phyloP scores from a whole-genome alignment of 2,113 vertebrate genomes.

The Bungarus multicinctus region DNA sequence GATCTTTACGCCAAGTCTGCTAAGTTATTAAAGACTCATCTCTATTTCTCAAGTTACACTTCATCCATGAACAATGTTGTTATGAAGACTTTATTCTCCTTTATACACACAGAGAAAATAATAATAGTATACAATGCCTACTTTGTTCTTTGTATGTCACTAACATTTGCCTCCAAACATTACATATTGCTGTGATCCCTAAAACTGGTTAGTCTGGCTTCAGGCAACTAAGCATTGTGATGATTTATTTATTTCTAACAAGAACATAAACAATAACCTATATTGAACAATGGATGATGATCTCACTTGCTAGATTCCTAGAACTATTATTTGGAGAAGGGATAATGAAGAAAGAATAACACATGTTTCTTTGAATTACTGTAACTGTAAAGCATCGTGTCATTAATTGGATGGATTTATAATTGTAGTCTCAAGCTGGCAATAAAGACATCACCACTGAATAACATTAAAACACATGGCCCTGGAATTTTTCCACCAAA shows the following conservation, averaged over 20 bases:
- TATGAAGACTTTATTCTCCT: neutral
- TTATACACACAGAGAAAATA: neutral
- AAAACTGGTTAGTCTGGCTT: neutral
- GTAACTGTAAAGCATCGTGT: neutral
- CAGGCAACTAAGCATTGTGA: neutral
- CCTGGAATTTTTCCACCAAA: slow-evolving; percentile 8
- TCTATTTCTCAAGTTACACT: neutral
- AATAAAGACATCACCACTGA: neutral
- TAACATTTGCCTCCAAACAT: neutral
- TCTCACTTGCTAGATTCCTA: neutral
- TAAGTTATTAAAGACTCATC: neutral
- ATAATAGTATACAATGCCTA: neutral
- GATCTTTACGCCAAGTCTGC: neutral
- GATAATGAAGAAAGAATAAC: neutral
- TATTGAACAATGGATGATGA: neutral
- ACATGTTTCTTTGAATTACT: neutral
- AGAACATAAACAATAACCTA: neutral
- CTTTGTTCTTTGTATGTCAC: no score
- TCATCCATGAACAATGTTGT: neutral
- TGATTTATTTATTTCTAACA: slow-evolving; percentile 3
- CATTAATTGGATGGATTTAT: neutral
- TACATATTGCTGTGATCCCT: neutral
- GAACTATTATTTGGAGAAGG: neutral
- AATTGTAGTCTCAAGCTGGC: slow-evolving; percentile 1
- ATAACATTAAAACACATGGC: neutral